Base-by-base conservation (phyloP, 2,888 invertebrate genomes). In the Phalera bucephala region DNA sequence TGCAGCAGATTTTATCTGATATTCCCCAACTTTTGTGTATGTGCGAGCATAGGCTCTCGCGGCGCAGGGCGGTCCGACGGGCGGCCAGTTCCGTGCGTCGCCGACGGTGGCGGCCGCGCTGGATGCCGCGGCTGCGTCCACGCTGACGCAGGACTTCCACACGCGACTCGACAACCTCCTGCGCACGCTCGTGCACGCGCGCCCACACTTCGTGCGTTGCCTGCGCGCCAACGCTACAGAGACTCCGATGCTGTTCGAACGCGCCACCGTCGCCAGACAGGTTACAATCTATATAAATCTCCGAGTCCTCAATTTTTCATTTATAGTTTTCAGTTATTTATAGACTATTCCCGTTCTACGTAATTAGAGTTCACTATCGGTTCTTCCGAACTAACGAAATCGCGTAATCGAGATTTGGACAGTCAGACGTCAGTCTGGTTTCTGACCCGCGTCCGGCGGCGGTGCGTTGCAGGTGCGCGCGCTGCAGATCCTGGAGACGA, bases 71-170 rank as follows among this genome's bases (percentile, higher is more conserved):
- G 75, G 69, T 23, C 59, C 95, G 93, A 19, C 95, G 93, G 33
- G 96, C 94, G 8, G 58, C 0, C 87, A 43, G 72, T 97, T 97
- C 84, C 92, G 97, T 63, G 97, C 97, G 67, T 96, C 97, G 4
- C 97, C 97, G 26, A 97, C 96, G 8, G 96, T 96, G 22, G 95
- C 96, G 63, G 95, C 95, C 93, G 57, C 60, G 28, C 49, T 57
- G 49, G 95, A 95, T 77, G 96, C 95, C 76, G 96, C 95, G 72
- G 95, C 96, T 3, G 94, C 96, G 38, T 95, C 96, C 28, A 97
- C 97, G 19, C 91, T 98, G 42, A 97, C 97, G 36, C 97, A 97
- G 91, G 98, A 98, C 89, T 98, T 98, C 81, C 97, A 98, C 86
- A 96, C 96, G 44, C 93, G 97, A 23, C 91, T 98, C 49, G 97